Evolutionary conservation across 2,113 vertebrate species (phyloP).

Genomic region (Chitala chitala): DNA sequence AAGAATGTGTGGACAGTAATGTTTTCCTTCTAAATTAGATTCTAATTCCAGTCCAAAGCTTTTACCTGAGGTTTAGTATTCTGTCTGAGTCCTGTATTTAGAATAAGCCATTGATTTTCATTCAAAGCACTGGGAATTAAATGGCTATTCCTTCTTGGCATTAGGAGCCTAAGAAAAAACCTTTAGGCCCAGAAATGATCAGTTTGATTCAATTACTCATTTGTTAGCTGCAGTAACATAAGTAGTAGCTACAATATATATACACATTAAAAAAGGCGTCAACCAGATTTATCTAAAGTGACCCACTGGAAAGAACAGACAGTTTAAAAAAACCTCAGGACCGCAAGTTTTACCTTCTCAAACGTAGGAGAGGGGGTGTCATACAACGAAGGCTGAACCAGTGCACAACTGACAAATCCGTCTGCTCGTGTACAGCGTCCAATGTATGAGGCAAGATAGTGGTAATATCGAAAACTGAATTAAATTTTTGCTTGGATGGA

Average conservation of each 20-base stretch:
- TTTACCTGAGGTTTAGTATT: conserved; percentile 25
- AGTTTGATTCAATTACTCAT: neutral
- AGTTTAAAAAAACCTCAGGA: no score
- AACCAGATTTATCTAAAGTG: no score
- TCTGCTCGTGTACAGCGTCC: no score
- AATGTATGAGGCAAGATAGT: no score
- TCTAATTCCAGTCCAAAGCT: conserved; percentile 17
- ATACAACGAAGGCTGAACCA: no score
- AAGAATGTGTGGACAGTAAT: conserved; percentile 25
- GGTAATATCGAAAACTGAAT: no score
- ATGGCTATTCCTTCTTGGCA: conserved; percentile 47
- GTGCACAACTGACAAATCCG: no score
- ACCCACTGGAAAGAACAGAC: no score
- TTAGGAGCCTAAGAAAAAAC: conserved; percentile 9
- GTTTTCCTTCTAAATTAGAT: conserved; percentile 25
- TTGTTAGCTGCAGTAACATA: no score
- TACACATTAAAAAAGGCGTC: neutral
- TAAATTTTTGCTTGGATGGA: no score
- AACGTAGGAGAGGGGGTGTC: no score
- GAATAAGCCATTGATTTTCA: conserved; percentile 43
- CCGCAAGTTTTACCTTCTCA: no score
- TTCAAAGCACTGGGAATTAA: conserved; percentile 42
- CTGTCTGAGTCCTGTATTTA: conserved; percentile 9
- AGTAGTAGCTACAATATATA: neutral
- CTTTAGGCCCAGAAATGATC: neutral